Base-by-base conservation (phyloP, 2,797 vertebrate genomes). In the Acropternis orthonyx region DNA sequence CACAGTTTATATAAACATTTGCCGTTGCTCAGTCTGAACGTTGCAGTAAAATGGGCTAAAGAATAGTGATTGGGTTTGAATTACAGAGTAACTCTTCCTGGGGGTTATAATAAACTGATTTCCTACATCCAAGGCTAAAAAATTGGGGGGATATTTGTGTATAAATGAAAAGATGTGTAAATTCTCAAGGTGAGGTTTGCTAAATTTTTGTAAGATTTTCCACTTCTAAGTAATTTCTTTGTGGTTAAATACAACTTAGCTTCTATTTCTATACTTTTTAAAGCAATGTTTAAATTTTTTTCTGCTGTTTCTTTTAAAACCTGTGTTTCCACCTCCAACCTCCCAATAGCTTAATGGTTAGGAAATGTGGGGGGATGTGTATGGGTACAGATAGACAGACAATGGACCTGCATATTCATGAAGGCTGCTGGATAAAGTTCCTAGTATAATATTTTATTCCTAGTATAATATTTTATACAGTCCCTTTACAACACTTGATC, bases 191-290 rank as follows among this genome's bases (percentile, higher is more conserved):
- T 44, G 36, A 69, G 10, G 15, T 91, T 66, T 82, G 34, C 19
- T 63, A 21, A 28, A 22, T 69, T 91, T 81, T 91, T 61, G 30
- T 83, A 51, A 34, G 13, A 17, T 75, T 92, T 92, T 77, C n/a
- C 22, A 12, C 23, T 61, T 86, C 32, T n/a, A 24, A 51, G 13
- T 56, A 23, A 5, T 37, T 65, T 87, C 16, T 81, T 61, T 28
- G 5, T 4, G 24, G 7, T 43, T 58, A 68, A 75, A 34, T 56
- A 21, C 5, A 39, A 51, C 13, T 20, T 14, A 30, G 3, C 6
- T 74, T 41, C 46, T 78, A 8, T 9, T 18, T 59, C 59, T 9
- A 6, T 62, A n/a, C 2, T 14, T 55, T 71, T 54, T 17, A 22
- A 55, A 65, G 14, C 27, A 49, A 19, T 19, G 2, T 5, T 76